Conservation (phyloP, 1,140 invertebrate species). For the Plectrocnemia conspersa region DNA sequence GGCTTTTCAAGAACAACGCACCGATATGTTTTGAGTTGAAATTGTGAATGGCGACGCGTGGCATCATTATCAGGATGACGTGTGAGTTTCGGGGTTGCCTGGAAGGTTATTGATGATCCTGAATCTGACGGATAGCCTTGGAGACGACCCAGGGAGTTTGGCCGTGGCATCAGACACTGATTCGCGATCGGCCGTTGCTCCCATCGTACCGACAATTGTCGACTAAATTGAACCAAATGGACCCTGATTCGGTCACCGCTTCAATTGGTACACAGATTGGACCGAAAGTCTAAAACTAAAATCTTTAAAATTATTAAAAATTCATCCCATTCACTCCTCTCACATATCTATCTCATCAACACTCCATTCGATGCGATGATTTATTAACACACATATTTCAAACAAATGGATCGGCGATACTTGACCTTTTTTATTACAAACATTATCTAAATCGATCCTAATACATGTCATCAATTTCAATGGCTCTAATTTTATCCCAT, state of each 20-base stretch:
- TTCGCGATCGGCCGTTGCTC: constrained; percentile 27
- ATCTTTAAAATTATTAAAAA: constrained; percentile 3
- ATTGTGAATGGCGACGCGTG: too few species aligned
- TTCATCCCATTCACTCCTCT: neutral
- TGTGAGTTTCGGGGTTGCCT: neutral
- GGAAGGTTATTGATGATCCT: neutral
- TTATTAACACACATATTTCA: neutral
- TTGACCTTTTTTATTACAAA: too few species aligned
- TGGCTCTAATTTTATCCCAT: too few species aligned
- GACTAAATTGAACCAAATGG: constrained; percentile 35
- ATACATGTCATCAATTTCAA: too few species aligned
- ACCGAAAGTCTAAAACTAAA: constrained; percentile 10
- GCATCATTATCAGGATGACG: too few species aligned
- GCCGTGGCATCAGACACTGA: constrained; percentile 21
- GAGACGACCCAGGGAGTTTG: constrained; percentile 2
- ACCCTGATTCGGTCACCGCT: constrained; percentile 35
- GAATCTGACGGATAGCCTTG: neutral
- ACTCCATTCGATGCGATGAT: neutral
- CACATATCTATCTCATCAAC: neutral
- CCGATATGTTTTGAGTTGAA: too few species aligned
- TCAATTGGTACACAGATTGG: constrained; percentile 32
- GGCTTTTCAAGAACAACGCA: too few species aligned
- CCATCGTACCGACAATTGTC: constrained; percentile 19
- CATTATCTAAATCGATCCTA: too few species aligned
- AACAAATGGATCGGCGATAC: too few species aligned